A percentile compares a stretch with the other conserved stretches of the same genome.
These are phyloP conservation scores for Indicator maculatus DNA, from an alignment of 2,113 vertebrate genomes.

Conservation along the genomic window DNA sequence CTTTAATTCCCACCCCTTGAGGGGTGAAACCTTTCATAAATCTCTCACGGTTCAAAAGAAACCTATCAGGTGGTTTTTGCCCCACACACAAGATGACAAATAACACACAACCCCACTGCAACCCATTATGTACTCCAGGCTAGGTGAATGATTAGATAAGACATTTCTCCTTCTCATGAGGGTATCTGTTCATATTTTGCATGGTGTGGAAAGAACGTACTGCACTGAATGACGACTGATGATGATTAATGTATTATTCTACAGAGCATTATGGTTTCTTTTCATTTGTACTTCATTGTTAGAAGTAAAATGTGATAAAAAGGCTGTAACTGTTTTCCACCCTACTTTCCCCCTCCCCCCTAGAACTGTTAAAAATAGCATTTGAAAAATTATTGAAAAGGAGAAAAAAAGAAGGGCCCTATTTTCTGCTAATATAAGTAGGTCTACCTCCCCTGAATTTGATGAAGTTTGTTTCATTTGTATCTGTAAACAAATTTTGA, in stretches of 20 bases:
- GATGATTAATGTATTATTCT: constrained; percentile 79
- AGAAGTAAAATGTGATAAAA: constrained; percentile 65
- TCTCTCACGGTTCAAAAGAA: constrained; percentile 57
- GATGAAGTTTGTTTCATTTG: constrained; percentile 28
- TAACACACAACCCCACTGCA: constrained; percentile 42
- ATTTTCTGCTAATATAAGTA: constrained; percentile 34
- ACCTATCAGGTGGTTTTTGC: not conserved
- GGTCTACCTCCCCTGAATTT: constrained; percentile 41
- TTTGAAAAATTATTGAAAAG: constrained; percentile 37
- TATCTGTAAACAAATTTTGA: not conserved
- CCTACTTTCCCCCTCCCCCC: constrained; percentile 26
- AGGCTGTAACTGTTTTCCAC: constrained; percentile 55
- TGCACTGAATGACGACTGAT: constrained; percentile 71
- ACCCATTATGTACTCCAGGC: constrained; percentile 62
- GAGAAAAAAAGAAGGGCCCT: constrained; percentile 30
- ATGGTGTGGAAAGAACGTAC: constrained; percentile 34
- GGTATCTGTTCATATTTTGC: constrained; percentile 65
- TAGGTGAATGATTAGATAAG: constrained; percentile 74
- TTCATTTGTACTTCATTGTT: constrained; percentile 66
- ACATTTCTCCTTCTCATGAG: constrained; percentile 63
- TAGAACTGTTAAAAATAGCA: constrained; percentile 59
- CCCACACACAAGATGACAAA: constrained; percentile 70
- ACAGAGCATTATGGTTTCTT: constrained; percentile 53
- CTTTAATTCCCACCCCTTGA: constrained; percentile 51
- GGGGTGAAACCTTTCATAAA: constrained; percentile 67